A percentile compares a stretch with the other conserved stretches of the same genome.
Conservation (phyloP, 2,113 vertebrate species). For the Mesitornis unicolor region DNA sequence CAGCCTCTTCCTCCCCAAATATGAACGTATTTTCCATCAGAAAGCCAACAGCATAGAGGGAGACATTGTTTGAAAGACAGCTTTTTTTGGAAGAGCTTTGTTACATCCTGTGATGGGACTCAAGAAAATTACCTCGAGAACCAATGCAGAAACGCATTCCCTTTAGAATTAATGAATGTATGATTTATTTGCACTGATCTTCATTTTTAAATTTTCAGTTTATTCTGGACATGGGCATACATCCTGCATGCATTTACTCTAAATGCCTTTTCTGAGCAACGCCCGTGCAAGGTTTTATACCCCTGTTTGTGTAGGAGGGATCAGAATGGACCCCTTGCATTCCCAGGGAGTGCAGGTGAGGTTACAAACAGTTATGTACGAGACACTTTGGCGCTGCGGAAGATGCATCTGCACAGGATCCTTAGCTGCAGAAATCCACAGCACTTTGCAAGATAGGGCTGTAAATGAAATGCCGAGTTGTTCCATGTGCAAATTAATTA, state of each 20-base stretch:
- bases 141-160: background rate
- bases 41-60: background rate
- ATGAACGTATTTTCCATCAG: background rate
- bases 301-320: background rate
- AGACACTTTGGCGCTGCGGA: background rate
- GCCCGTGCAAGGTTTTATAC: rapidly evolving
- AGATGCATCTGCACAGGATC: background rate
- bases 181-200: background rate
- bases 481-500: background rate
- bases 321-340: background rate
- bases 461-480: background rate
- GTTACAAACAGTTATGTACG: no score
- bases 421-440: background rate
- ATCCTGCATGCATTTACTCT: background rate
- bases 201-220: background rate
- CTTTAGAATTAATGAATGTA: background rate
- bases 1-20: background rate
- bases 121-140: background rate
- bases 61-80: background rate
- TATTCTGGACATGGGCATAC: background rate
- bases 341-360: background rate
- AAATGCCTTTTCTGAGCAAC: background rate
- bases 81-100: background rate
- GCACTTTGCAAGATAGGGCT: background rate
- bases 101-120: background rate